phyloP scores from a whole-genome alignment of 2,113 vertebrate species.

The Tragelaphus scriptus region DNA sequence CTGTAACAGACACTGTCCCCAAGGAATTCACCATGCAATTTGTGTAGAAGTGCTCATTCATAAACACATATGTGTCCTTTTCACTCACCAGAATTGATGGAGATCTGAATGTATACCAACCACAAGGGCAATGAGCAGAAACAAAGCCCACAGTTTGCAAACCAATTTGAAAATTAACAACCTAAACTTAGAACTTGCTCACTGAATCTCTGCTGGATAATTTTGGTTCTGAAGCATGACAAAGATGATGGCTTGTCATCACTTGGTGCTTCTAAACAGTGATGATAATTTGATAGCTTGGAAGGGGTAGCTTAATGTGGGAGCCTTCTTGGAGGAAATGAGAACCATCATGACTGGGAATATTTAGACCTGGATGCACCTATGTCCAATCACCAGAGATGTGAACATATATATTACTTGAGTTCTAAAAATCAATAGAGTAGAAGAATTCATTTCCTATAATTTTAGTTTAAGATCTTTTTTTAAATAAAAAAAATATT shows the following conservation, averaged over 20 bases:
- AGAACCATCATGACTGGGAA: background rate
- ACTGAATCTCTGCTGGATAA: constrained; percentile 17
- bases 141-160: constrained; percentile 29
- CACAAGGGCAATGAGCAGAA: background rate
- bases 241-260: background rate
- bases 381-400: background rate
- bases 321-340: background rate
- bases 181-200: constrained; percentile 34
- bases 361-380: background rate
- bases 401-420: background rate
- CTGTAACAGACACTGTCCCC: background rate
- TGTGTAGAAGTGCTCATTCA: background rate
- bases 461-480: background rate
- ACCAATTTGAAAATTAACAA: constrained; percentile 49
- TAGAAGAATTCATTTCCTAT: background rate
- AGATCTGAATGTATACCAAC: background rate
- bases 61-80: background rate
- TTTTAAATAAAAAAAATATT: background rate
- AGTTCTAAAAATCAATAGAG: background rate
- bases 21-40: background rate
- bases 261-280: background rate
- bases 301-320: background rate
- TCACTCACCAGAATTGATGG: background rate
- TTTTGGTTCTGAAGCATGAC: background rate
- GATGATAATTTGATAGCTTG: background rate